Evolutionary conservation across 2,888 invertebrate genomes (phyloP), one percentile per base, ranked within the genome.

Genomic region (Cinara cedri): DNA sequence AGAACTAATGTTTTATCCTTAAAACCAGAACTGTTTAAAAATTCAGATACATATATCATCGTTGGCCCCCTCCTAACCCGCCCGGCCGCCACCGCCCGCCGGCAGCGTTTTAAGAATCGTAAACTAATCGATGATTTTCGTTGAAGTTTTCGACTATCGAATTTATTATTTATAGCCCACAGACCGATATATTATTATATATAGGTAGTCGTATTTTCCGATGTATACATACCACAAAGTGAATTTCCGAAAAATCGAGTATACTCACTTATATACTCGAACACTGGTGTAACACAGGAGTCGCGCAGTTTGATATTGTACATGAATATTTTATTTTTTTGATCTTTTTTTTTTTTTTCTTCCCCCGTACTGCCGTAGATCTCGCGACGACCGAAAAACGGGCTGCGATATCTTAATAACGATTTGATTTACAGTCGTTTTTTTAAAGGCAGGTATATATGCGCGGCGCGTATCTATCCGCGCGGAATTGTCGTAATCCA

Each of bases 401-500:
- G 19, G 19, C 34, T 11, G 34, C 62, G 72, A 72, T 62, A 26
- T 51, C 62, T 74, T 62, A 74, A 74, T 54, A 63, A 63, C 51
- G 51, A 62, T 63, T 51, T 74, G 51, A 63, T 74, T 62, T 72
- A 72, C 62, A 51, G 16, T 16, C 21, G 34, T 13, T 11, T 51
- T 21, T 62, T 62, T 4, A 24, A 57, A 60, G 1, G 34, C 34
- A n/a, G 49, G 49, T 68, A n/a, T 8, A 26, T n/a, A 57, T 3
- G 9, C 24, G n/a, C 11, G 21, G 9, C 0, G 10, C 10, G 21
- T 72, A 72, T 60, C 11, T 13, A 21, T 71, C 44, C 26, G 13
- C 44, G 57, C n/a, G 26, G 34, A 72, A 34, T 74, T 42, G 19
- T 21, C 62, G 74, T 74, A 63, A 74, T 74, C 63, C 51, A 11